Percentiles rank a stretch among this genome's conserved stretches.
Evolutionary conservation across 92 coral and sea anemone species (phyloP).

Genomic region (Zoanthus sansibaricus): DNA sequence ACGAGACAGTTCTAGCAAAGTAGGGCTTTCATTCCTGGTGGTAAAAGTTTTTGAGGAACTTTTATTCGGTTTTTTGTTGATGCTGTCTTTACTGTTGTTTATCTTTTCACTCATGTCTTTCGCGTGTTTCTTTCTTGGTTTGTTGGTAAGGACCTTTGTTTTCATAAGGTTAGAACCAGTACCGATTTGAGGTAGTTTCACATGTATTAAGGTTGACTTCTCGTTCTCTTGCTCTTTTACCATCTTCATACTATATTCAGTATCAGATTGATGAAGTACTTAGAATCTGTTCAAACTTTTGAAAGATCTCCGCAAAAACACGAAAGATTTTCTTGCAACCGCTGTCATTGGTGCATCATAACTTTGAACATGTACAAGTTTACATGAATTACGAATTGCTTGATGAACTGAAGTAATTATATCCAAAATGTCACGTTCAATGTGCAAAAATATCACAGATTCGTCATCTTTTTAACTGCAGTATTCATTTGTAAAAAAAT

Average conservation of each 20-base stretch:
- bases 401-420: neutral
- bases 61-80: neutral
- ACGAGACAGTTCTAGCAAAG: constrained; percentile 13
- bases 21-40: neutral
- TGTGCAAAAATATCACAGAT: neutral
- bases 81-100: neutral
- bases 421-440: neutral
- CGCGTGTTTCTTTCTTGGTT: neutral
- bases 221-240: neutral
- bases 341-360: neutral
- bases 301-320: neutral
- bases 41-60: neutral
- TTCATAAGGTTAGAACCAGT: neutral
- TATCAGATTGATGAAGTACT: neutral
- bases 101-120: neutral
- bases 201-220: neutral
- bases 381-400: neutral
- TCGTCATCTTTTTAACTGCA: neutral
- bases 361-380: no score
- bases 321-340: neutral
- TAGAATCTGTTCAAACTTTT: neutral
- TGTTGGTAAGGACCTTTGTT: neutral
- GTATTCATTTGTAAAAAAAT: neutral
- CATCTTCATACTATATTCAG: neutral
- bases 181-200: constrained; percentile 21